Base-by-base conservation (phyloP, 2,113 vertebrate species). In the Castor canadensis region DNA sequence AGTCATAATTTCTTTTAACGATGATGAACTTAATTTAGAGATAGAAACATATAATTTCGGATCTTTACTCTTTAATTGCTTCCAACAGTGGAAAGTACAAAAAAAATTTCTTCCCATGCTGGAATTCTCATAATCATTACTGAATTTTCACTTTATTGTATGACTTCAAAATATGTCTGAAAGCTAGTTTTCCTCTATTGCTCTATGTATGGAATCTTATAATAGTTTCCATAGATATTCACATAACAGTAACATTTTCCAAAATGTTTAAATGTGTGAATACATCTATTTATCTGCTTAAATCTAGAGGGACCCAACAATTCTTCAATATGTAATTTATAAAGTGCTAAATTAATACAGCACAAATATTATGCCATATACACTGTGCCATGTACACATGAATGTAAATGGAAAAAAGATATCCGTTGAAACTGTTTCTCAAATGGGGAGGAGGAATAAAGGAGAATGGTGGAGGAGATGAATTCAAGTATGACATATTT, bases 1-100 rank as follows among this genome's bases (percentile, higher is more conserved):
- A 93, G 54, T 91, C 58, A 73, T 30, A 35, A 72, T 89, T 95
- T 89, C 79, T 91, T 95, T 94, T 90, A 92, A 47, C 87, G 93
- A 28, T 56, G 56, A 93, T 87, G 85, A 96, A 75, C 95, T 97
- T 96, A 76, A 45, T 92, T 95, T 69, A 76, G 86, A 97, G 88
- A 91, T 58, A 26, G 35, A 22, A 97, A 96, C 75, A 69, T 54
- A 45, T 54, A 88, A 93, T 96, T 97, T 92, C 90, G 92, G 45
- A 38, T 15, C 75, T 80, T 91, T 89, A 82, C 97, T 97, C 49
- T 76, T 76, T 94, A 95, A 73, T 49, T 12, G 45, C 22, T 69
- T 93, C 43, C 54, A 93, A 85, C n/a, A 71, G 6, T 72, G 47
- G 43, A 62, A 90, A 83, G n/a, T 75, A 71, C 22, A 94, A 22